Conservation (phyloP, 2,888 invertebrate species). For the Nowickia ferox region DNA sequence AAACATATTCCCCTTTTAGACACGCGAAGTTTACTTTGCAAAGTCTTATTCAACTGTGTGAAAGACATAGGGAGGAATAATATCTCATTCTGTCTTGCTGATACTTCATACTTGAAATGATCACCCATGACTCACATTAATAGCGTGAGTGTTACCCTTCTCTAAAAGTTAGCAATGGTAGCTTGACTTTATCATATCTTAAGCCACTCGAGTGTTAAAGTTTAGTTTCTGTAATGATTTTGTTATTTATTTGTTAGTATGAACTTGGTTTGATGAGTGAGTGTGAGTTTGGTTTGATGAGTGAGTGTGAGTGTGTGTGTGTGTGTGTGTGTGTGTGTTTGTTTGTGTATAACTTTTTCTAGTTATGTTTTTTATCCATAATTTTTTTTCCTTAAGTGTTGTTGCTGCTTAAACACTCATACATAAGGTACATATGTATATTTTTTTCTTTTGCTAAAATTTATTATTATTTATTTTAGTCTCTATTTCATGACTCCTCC, state of each 20-base stretch:
- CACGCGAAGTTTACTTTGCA: no score
- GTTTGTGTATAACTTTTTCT: constrained; percentile 23
- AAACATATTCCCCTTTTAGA: no score
- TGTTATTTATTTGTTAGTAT: constrained; percentile 9
- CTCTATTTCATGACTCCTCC: constrained; percentile 66
- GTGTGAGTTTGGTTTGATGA: neutral
- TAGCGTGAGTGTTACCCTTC: neutral
- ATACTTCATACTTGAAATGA: no score
- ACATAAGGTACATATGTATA: constrained; percentile 10
- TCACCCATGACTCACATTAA: neutral
- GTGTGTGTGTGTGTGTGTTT: constrained; percentile 12
- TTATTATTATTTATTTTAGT: constrained; percentile 62
- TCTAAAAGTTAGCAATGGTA: constrained; percentile 45
- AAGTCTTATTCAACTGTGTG: no score
- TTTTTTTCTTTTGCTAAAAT: constrained; percentile 25
- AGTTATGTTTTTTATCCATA: constrained; percentile 34
- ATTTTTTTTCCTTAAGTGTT: constrained; percentile 29
- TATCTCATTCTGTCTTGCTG: no score
- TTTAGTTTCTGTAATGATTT: constrained; percentile 61
- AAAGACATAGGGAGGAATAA: no score
- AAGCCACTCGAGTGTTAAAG: constrained; percentile 73
- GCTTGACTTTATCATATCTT: constrained; percentile 69
- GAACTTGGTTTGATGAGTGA: neutral
- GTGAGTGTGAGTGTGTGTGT: neutral
- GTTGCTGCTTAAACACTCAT: constrained; percentile 34